Evolutionary conservation across 2,113 vertebrate genomes (phyloP), one percentile per base, ranked within the genome.

Genomic region (Onychorhynchus coronatus): DNA sequence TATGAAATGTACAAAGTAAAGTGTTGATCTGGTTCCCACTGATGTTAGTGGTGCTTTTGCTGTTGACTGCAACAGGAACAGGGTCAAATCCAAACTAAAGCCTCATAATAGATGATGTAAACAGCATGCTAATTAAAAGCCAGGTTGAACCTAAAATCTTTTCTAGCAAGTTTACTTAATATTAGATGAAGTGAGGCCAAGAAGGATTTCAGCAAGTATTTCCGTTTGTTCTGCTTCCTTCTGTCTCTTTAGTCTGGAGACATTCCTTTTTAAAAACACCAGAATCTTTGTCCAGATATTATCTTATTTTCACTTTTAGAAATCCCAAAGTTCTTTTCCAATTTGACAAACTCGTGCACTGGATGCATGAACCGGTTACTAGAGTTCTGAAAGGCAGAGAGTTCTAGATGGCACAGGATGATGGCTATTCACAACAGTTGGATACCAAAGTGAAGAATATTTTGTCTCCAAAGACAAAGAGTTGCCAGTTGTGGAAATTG

Each of bases 101-200:
- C 66, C 33, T 78, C 67, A 59, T 91, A 89, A 90, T 16, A 86
- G 91, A 90, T 71, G 98, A 98, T 97, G 91, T 98, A 98, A 98
- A 98, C 96, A 97, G 87, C 95, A 94, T 94, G 90, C 97, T 96
- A 94, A 97, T 98, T 97, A 95, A 95, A 96, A 97, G 91, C 97
- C 90, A 96, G 88, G 95, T 97, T 96, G 83, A 97, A 91, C 74
- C 91, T 91, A 96, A 96, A 98, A 92, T 90, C 49, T 93, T 86
- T 89, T 91, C 89, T 96, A 97, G 91, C 66, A 95, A 97, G 83
- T 90, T 98, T 96, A 96, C 88, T 94, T 95, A 97, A 90, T 96
- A 89, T 77, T 63, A 59, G 49, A 81, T 84, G 88, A 97, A 95
- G 58, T 44, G 53, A 88, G 67, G 88, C 80, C 89, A 93, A 96